phyloP scores from a whole-genome alignment of 2,113 vertebrate species.

The Malurus elegans region DNA sequence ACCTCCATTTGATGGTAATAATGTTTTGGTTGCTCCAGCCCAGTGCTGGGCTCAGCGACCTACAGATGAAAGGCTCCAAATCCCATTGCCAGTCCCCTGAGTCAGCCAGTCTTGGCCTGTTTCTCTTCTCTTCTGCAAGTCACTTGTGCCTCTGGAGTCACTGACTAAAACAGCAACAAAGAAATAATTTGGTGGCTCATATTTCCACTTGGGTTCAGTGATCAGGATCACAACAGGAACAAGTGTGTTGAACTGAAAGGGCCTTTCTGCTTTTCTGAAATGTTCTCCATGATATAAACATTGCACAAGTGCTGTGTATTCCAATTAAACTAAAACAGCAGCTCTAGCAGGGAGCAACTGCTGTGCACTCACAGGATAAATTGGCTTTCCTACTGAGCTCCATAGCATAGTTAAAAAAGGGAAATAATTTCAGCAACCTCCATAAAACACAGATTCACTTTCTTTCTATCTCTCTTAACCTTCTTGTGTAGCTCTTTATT shows the following conservation, averaged over 20 bases:
- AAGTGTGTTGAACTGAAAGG: background rate
- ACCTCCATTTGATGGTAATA: background rate
- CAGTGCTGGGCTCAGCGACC: background rate
- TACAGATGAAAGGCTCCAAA: background rate
- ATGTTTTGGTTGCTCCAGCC: background rate
- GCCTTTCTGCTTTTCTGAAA: background rate
- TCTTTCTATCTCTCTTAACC: background rate
- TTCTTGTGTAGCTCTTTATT: background rate
- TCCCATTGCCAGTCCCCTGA: background rate
- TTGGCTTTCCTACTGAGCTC: conserved; percentile 31
- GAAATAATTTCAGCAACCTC: background rate
- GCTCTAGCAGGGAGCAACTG: background rate
- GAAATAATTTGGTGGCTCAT: background rate
- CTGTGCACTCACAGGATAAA: conserved; percentile 29
- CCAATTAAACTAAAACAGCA: conserved; percentile 50
- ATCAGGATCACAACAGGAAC: background rate
- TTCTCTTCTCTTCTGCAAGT: background rate
- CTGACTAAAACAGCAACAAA: background rate
- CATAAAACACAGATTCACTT: background rate
- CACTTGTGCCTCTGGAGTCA: background rate
- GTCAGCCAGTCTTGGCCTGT: background rate
- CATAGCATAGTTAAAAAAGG: background rate
- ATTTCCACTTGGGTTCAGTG: background rate
- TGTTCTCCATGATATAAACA: background rate
- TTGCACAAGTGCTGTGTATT: background rate